Evolutionary conservation across 2,888 invertebrate species (phyloP), one percentile per base, ranked within the genome.

Genomic region (Erpobdella octoculata): DNA sequence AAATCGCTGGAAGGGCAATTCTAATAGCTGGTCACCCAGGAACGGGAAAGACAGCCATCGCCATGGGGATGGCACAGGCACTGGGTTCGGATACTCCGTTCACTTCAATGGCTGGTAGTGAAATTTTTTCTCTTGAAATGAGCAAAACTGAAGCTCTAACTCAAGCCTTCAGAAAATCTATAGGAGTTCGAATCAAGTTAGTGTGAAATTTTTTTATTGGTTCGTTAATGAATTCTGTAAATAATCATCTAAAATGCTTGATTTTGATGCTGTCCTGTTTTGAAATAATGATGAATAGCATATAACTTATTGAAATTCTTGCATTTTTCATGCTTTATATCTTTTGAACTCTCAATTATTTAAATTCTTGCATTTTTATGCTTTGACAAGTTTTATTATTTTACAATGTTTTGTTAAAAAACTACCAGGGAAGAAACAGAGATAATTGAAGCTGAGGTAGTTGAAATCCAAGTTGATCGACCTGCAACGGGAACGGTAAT

Each of bases 371-470:
- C 18, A 31, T n/a, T 61, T 61, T 5, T 33, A 8, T 31, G 28
- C 4, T 31, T 65, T 37, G 5, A 35, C 5, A 65, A 4, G 38
- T 5, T 38, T 37, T n/a, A 65, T 65, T 9, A 6, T 28, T 21
- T 48, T 4, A 48, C 18, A 15, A 6, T 6, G 28, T n/a, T 31
- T 35, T 65, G 46, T 25, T 68, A 8, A 46, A 67, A 67, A 21
- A 8, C 8, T 58, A 12, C 41, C 77, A 93, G 93, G 81, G 97
- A 97, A 82, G 96, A 97, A 82, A 94, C 94, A 0, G 96, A 97
- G 85, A 93, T 98, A 65, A 95, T 98, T 74, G 97, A 98, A 81
- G 98, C 98, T 0, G 98, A 98, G 85, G 97, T 99, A 0, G 95
- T 98, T 0, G 95, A 96, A 79, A 90, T 99, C 62, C 92, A 94